Percentiles rank a stretch among this genome's conserved stretches.
Conservation (phyloP, 30 jellyfish, hydroid and myxozoan species). For the Cassiopea xamachana region DNA sequence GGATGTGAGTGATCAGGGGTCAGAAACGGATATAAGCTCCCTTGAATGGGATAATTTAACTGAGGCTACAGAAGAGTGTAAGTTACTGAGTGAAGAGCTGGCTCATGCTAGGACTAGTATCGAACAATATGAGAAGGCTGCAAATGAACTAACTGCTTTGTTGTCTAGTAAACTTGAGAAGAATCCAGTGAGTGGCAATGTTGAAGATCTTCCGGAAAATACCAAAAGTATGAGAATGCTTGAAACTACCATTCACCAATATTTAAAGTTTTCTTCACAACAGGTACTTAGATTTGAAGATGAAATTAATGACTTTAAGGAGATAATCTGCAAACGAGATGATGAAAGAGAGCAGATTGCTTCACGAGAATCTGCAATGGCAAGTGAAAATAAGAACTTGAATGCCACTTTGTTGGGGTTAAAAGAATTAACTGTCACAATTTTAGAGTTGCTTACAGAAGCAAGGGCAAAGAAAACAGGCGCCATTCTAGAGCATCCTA, state of each 20-base stretch:
- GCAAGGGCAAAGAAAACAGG: conserved; percentile 24
- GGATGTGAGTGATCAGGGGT: conserved; percentile 50
- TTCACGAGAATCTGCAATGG: not conserved
- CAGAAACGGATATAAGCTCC: conserved; percentile 63
- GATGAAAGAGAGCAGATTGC: not conserved
- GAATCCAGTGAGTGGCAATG: not conserved
- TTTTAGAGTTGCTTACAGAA: not conserved
- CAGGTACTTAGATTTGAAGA: not conserved
- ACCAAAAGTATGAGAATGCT: not conserved
- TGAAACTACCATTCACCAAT: not conserved
- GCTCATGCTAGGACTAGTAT: not conserved
- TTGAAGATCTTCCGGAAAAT: not conserved
- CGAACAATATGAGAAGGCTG: not conserved
- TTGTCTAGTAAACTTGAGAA: not conserved
- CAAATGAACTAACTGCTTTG: not conserved
- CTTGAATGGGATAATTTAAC: conserved; percentile 59
- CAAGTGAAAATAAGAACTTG: not conserved
- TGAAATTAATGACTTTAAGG: not conserved
- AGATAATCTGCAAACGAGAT: not conserved
- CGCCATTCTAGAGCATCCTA: not conserved
- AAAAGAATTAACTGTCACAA: not conserved
- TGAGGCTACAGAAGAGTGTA: conserved; percentile 51
- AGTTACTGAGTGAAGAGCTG: conserved; percentile 32
- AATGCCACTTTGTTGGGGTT: not conserved
- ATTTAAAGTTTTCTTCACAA: not conserved